Evolutionary conservation across 2,888 invertebrate species (phyloP), one percentile per base, ranked within the genome.

Genomic region (Epinotia nisella): DNA sequence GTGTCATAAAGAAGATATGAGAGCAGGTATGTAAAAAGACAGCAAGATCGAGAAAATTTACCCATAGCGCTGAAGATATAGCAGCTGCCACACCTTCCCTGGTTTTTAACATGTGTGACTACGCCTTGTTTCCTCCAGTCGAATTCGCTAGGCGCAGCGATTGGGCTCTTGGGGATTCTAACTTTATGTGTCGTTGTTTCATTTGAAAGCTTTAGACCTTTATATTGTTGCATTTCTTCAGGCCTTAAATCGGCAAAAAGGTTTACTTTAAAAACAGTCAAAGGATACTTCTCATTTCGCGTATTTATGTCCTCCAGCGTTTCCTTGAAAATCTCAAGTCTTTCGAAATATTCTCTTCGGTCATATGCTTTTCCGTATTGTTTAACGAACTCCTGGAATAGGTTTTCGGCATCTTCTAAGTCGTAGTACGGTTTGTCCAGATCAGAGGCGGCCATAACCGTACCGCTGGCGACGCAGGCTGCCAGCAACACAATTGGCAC

Each of bases 41-140:
- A 55, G 13, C 11, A 56, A 56, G 9, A 15, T 3, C 2, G 15
- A 24, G 9, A 15, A 10, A 13, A 61, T 70, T 45, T 66, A 78
- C 78, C 76, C 10, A 64, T 17, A 24, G 74, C 60, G 10, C 76
- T 74, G 58, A 78, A 78, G 61, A 97, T 95, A 97, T 97, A 97
- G 90, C 97, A 97, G 3, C 49, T 62, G 10, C 29, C 62, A 24
- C 62, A 62, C 1, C 4, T 0, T 3, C 49, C 51, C 29, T 62
- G 62, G 29, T 51, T 1, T 15, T 62, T 62, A 24, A 62, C 51
- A 51, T 29, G 62, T 4, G 62, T 17, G 1, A 70, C 70, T 7
- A 19, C 55, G 17, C 41, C 41, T 5, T 70, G 13, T 5, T 70
- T 55, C 3, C 62, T 51, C 62, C 62, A 62, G 17, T 62, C 51